Evolutionary conservation across 2,797 vertebrate genomes (phyloP), one percentile per base, ranked within the genome.

Genomic region (Gephyroberyx darwinii): DNA sequence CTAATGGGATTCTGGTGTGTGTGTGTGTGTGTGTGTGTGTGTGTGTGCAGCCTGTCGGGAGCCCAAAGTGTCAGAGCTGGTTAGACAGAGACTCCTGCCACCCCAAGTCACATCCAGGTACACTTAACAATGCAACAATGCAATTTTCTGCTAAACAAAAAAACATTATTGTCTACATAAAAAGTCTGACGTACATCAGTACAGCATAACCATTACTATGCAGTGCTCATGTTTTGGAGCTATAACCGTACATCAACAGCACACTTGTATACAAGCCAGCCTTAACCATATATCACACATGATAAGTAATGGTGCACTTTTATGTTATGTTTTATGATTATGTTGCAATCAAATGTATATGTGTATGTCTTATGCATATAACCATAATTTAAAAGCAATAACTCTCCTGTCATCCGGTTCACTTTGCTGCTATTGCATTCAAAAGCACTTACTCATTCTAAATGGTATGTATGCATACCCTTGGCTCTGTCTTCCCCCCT

Each of bases 41-140:
- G 5, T 86, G 17, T 84, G 82, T 90, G 65, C 86, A 99, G 97
- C 97, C 69, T 99, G 97, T 87, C 93, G 95, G 86, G 96, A 98
- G 88, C 96, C 97, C 71, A 99, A 97, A 93, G 95, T 96, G 71
- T 97, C 98, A 75, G 97, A 98, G 73, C 89, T 98, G 92, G 98
- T 99, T 74, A 96, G 90, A 90, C 95, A 96, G 90, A 96, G 88
- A 86, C 92, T 96, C 77, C 92, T 98, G 56, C 93, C 96, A 6
- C 94, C 93, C 67, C 96, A 95, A 80, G 84, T 93, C 76, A 95
- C 95, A 58, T 96, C 92, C 86, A 96, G 98, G 98, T 98, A 82
- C 19, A 61, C 64, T 58, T 12, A 67, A 6, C 8, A 10, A 8
- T 17, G 5, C 12, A 26, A 19, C 20, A n/a, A 5, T 39, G 50